Base-by-base conservation (phyloP, 2,888 invertebrate species). In the Cerastis rubricosa region DNA sequence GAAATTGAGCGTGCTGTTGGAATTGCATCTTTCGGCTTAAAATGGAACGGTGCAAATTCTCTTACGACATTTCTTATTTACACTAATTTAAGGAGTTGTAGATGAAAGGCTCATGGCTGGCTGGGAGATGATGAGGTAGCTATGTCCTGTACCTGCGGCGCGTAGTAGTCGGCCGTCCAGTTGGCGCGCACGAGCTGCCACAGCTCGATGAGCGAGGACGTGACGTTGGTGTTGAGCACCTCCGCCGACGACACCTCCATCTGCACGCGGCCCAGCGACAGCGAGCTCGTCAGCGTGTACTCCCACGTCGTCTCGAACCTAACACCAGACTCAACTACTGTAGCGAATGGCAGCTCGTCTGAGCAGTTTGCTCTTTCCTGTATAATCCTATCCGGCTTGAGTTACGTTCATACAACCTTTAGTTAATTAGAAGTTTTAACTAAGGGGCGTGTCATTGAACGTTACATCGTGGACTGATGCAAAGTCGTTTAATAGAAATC, bases 131-230 rank as follows among this genome's bases (percentile, higher is more conserved):
- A 14, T 14, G 14, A 7, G 4, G 54, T n/a, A 25, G 14, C 17
- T 7, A 35, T 61, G 17, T 29, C 0, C 0, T 19, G 22, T 81
- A 93, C 94, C 93, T 94, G 94, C 64, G 94, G 95, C 74, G 95
- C 94, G 90, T 98, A 98, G 92, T 98, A 98, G 94, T 98, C 98
- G 71, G 98, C 98, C 5, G 98, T 98, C 99, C 99, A 99, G 92
- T 98, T 99, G 87, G 97, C 97, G 83, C 98, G 98, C 25, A 99
- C 99, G 85, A 98, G 97, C 84, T 97, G 97, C 90, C 98, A 98
- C 45, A 99, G 97, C 87, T 99, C 98, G 22, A 99, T 97, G 49
- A 99, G 97, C 2, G 99, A 98, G 29, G 98, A 98, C 0, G 99
- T 99, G 17, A 99, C 95, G 93, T 99, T 99, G 6, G 99, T 94